phyloP scores from a whole-genome alignment of 2,888 invertebrate species.

The Frankliniella intonsa region DNA sequence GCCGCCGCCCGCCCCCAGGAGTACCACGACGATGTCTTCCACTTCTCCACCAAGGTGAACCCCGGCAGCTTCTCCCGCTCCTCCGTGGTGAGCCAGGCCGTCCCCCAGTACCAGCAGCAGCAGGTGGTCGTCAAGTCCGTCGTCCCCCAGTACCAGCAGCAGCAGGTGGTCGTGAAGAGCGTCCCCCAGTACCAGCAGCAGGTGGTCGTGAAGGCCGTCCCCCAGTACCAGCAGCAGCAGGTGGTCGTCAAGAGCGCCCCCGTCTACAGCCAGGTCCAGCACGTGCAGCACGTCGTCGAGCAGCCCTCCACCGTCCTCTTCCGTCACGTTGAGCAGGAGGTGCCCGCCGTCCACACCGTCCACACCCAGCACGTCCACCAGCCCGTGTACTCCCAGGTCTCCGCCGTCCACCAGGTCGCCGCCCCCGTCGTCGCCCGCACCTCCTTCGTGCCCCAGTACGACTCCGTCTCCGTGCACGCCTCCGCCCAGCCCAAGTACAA shows the following conservation, averaged over 20 bases:
- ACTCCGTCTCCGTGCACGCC: background rate
- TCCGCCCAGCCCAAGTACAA: background rate
- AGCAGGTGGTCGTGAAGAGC: background rate
- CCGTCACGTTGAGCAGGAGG: conserved; percentile 11
- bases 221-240: conserved; percentile 16
- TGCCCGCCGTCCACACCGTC: background rate
- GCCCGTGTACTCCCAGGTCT: conserved; percentile 4
- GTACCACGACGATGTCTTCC: conserved; percentile 16
- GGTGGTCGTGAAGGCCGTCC: background rate
- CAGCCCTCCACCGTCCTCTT: conserved; percentile 6
- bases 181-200: conserved; percentile 17
- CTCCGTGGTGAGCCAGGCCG: conserved; percentile 15
- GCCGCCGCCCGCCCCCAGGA: conserved; percentile 20
- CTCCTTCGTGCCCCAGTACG: background rate
- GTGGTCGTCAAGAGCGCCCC: conserved; percentile 22
- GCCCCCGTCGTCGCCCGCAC: background rate
- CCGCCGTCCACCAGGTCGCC: conserved; percentile 4
- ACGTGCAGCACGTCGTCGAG: conserved; percentile 1
- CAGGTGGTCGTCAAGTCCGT: background rate
- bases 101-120: conserved; percentile 22
- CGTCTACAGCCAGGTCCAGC: conserved; percentile 25
- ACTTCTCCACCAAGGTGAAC: conserved; percentile 22
- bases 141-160: conserved; percentile 12
- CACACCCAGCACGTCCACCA: conserved; percentile 17
- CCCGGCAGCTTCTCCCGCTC: background rate